Evolutionary conservation across 2,113 vertebrate genomes (phyloP).

Genomic region (Ondatra zibethicus): DNA sequence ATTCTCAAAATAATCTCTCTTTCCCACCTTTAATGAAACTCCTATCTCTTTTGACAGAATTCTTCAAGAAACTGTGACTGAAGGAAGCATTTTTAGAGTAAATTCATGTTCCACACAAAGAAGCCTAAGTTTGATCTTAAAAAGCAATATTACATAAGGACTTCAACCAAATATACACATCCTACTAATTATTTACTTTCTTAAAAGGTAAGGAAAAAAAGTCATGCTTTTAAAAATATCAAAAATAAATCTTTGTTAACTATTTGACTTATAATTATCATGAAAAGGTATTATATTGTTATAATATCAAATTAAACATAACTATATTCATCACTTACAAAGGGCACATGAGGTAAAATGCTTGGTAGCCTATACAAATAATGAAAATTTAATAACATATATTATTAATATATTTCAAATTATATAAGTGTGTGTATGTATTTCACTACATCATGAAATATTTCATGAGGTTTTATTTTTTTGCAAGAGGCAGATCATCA

Average conservation of each 20-base stretch:
- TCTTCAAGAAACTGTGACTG: neutral
- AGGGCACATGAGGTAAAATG: neutral
- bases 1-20: neutral
- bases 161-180: neutral
- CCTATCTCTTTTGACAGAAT: neutral
- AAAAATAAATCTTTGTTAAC: neutral
- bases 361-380: neutral
- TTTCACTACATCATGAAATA: neutral
- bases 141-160: neutral
- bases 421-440: neutral
- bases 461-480: neutral
- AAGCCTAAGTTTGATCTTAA: neutral
- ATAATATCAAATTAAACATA: neutral
- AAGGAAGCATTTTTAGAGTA: neutral
- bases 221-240: neutral
- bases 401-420: neutral
- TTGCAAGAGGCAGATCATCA: neutral
- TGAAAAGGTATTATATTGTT: neutral
- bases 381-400: neutral
- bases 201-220: slow-evolving; percentile 6
- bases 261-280: neutral
- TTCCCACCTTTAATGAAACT: neutral
- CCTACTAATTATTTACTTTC: neutral
- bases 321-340: neutral
- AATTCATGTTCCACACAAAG: neutral